phyloP scores from a whole-genome alignment of 2,113 vertebrate genomes.

The Lynx canadensis region DNA sequence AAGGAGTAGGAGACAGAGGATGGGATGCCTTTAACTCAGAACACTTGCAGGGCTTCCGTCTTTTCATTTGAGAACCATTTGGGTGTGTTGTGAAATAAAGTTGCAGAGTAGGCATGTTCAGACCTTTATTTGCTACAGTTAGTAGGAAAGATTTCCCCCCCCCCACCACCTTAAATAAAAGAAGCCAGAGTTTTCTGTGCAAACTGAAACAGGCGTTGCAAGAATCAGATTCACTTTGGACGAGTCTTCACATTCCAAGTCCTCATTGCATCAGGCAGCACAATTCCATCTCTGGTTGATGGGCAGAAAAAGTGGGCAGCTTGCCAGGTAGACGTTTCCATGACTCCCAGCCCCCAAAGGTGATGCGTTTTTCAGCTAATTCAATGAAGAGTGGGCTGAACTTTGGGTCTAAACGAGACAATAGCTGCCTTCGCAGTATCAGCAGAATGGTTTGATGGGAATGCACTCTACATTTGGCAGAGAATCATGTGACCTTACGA shows the following conservation, averaged over 20 bases:
- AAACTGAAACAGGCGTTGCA: conserved; percentile 90
- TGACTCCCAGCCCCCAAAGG: conserved; percentile 96
- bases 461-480: conserved; percentile 93
- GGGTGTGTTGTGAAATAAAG: conserved; percentile 81
- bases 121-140: conserved; percentile 85
- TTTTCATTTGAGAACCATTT: conserved; percentile 81
- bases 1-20: background rate
- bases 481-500: conserved; percentile 93
- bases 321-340: conserved; percentile 97
- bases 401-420: conserved; percentile 95
- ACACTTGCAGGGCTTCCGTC: conserved; percentile 65
- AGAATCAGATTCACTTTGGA: conserved; percentile 94
- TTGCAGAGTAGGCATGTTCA: conserved; percentile 84
- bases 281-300: conserved; percentile 91
- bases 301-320: conserved; percentile 92
- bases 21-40: conserved; percentile 72
- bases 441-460: conserved; percentile 95
- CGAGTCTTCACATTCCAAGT: conserved; percentile 91
- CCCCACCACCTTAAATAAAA: conserved; percentile 79
- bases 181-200: conserved; percentile 88
- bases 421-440: conserved; percentile 97
- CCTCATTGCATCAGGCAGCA: conserved; percentile 91
- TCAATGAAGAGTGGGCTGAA: conserved; percentile 92
- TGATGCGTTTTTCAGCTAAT: conserved; percentile 93
- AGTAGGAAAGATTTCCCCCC: conserved; percentile 76